Evolutionary conservation across 2,797 vertebrate species (phyloP).

Genomic region (Acanthopagrus latus): DNA sequence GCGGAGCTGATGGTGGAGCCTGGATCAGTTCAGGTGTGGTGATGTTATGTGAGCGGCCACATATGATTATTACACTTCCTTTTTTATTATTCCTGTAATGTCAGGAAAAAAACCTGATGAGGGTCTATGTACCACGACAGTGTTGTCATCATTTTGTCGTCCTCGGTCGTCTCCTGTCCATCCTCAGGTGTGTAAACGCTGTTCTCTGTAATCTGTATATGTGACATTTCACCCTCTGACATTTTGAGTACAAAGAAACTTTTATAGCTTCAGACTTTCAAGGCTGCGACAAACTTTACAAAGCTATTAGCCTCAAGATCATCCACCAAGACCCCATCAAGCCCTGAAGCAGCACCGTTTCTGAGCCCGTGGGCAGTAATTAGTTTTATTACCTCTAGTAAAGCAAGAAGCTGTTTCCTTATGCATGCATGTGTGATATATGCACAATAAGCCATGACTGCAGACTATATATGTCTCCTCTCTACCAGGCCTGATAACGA

Average conservation of each 20-base stretch:
- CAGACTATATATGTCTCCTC: background rate
- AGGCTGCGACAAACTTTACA: too few species aligned
- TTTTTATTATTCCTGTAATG: background rate
- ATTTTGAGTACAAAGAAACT: background rate
- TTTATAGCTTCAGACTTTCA: too few species aligned
- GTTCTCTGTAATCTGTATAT: too few species aligned
- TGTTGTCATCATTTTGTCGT: too few species aligned
- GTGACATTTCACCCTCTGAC: background rate
- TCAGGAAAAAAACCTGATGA: too few species aligned
- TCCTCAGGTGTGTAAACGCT: too few species aligned
- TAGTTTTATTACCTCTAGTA: background rate
- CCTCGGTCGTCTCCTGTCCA: too few species aligned
- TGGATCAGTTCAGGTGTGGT: background rate
- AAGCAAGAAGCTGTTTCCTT: background rate
- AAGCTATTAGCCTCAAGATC: background rate
- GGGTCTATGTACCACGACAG: too few species aligned
- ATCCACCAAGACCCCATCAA: background rate
- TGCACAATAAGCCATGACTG: background rate
- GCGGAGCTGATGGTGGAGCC: background rate
- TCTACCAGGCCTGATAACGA: conserved; percentile 31
- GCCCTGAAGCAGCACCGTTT: background rate
- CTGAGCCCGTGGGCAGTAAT: background rate
- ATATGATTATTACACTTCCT: background rate
- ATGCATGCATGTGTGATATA: background rate
- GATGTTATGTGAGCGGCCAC: background rate